Conservation (phyloP, 1,140 invertebrate genomes). For the Neomicropteryx cornuta region DNA sequence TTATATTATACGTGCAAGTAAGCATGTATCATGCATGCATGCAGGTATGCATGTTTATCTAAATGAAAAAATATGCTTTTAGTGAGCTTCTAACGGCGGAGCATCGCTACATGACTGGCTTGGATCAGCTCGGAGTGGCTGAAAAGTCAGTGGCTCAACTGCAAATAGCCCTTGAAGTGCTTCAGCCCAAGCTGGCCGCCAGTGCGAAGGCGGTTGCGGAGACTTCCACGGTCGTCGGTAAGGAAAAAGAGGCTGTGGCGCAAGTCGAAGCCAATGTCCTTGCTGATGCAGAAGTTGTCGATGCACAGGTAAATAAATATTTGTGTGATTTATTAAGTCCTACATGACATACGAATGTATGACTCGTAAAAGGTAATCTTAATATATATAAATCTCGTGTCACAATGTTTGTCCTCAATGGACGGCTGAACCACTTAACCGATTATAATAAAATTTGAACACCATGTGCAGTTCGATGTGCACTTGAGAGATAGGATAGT, state of each 20-base stretch:
- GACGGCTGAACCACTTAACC: too few species aligned
- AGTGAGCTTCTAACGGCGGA: slow-evolving; percentile 53
- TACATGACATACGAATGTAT: too few species aligned
- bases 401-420: too few species aligned
- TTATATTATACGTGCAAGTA: too few species aligned
- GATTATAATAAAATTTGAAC: too few species aligned
- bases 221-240: slow-evolving; percentile 67
- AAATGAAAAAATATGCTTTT: slow-evolving; percentile 6
- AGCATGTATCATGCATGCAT: not conserved
- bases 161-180: slow-evolving; percentile 70
- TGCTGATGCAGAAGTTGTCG: slow-evolving; percentile 50
- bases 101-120: slow-evolving; percentile 71
- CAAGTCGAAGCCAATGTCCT: slow-evolving; percentile 61
- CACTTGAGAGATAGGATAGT: too few species aligned
- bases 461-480: too few species aligned
- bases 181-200: slow-evolving; percentile 81
- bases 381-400: too few species aligned
- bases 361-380: too few species aligned
- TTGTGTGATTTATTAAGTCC: too few species aligned
- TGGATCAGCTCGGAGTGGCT: slow-evolving; percentile 79
- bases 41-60: not conserved
- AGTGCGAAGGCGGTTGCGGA: slow-evolving; percentile 76
- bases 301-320: slow-evolving; percentile 36
- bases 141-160: slow-evolving; percentile 73
- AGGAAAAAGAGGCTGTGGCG: slow-evolving; percentile 74